phyloP scores from a whole-genome alignment of 2,113 vertebrate species.

The Trematomus loennbergii region DNA sequence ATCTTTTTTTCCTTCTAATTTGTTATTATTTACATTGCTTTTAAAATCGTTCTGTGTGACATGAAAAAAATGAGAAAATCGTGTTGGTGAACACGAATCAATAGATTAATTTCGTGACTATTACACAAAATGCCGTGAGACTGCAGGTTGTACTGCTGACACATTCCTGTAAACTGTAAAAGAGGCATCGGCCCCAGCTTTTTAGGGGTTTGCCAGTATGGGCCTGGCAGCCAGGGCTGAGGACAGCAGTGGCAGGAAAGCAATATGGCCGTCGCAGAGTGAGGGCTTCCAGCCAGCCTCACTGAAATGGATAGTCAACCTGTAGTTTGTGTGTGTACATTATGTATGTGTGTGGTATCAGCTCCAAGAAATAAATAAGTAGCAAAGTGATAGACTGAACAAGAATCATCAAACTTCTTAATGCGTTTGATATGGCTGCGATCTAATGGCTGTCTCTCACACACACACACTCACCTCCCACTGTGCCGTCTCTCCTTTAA shows the following conservation, averaged over 20 bases:
- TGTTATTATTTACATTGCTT: too few species aligned
- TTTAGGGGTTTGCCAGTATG: conserved; percentile 61
- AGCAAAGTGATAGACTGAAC: conserved; percentile 47
- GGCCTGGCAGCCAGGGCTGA: conserved; percentile 57
- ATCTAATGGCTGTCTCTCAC: conserved; percentile 37
- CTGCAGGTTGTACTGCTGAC: conserved; percentile 66
- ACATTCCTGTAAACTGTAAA: conserved; percentile 84
- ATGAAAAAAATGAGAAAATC: too few species aligned
- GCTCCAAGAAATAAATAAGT: conserved; percentile 53
- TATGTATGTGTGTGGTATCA: background rate
- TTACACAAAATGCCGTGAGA: too few species aligned
- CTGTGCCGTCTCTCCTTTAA: conserved; percentile 47
- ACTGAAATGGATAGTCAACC: conserved; percentile 63
- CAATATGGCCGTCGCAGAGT: conserved; percentile 65
- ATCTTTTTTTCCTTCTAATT: too few species aligned
- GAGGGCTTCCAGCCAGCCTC: conserved; percentile 58
- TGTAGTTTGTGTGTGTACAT: conserved; percentile 28
- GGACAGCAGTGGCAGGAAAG: conserved; percentile 66
- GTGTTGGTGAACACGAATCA: too few species aligned
- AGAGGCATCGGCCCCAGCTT: conserved; percentile 71
- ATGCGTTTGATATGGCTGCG: conserved; percentile 55
- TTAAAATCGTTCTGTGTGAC: too few species aligned
- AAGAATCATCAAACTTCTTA: conserved; percentile 64
- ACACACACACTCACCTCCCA: conserved; percentile 50
- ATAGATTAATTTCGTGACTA: too few species aligned